These are phyloP conservation scores for Mermis nigrescens DNA, from an alignment of 2,888 invertebrate genomes.

Conservation along the genomic window DNA sequence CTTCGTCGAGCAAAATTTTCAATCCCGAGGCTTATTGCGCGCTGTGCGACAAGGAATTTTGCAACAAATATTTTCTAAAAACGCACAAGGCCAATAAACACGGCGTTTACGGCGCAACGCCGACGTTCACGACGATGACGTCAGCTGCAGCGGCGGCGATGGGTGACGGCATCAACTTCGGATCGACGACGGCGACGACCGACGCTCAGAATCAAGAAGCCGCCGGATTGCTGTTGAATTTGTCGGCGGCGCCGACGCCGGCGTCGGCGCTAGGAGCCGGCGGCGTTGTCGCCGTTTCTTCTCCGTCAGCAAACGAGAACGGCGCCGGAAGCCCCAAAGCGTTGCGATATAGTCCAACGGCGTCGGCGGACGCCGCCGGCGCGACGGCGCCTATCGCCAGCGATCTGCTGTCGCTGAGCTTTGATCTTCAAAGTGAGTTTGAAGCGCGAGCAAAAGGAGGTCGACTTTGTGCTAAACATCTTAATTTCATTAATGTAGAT, in stretches of 20 bases:
- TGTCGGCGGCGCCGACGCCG: not conserved
- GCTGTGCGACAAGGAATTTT: constrained; percentile 90
- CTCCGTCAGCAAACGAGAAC: not conserved
- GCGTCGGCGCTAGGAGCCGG: not conserved
- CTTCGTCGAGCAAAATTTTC: constrained; percentile 10
- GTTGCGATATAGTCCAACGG: not conserved
- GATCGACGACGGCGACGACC: too few relatives aligned
- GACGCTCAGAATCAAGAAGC: too few relatives aligned
- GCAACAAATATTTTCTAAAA: constrained; percentile 92
- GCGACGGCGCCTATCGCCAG: not conserved
- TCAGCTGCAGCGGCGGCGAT: too few relatives aligned
- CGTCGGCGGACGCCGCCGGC: not conserved
- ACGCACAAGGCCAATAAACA: constrained; percentile 95
- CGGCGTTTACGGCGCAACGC: constrained; percentile 49
- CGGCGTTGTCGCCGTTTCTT: not conserved
- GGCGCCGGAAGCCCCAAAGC: not conserved
- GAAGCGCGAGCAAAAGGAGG: too few relatives aligned
- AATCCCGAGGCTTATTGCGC: constrained; percentile 96
- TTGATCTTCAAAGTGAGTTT: too few relatives aligned
- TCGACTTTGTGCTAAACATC: too few relatives aligned
- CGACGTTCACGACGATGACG: not conserved
- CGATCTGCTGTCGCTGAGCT: not conserved
- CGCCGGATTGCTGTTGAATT: too few relatives aligned
- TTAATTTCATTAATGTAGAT: too few relatives aligned
- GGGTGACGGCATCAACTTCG: too few relatives aligned